Evolutionary conservation across 2,888 invertebrate species (phyloP).

Genomic region (Drosophila rellima): DNA sequence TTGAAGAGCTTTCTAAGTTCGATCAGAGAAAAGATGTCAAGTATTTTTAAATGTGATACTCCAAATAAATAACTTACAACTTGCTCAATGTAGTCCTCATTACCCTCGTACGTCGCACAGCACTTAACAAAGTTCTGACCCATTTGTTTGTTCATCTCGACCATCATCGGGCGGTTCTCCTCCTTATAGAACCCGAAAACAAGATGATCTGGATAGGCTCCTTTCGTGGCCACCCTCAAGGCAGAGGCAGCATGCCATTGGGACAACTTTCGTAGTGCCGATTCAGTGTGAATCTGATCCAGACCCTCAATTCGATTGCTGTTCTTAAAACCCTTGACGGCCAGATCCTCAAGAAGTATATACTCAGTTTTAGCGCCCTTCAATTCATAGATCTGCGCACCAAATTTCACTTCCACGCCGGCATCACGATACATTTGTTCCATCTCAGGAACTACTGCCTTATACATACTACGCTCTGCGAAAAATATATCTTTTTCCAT

Average conservation of each 20-base stretch:
- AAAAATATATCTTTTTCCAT: conserved; percentile 63
- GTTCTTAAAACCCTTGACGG: conserved; percentile 59
- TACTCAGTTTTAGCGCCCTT: conserved; percentile 43
- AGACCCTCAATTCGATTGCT: conserved; percentile 66
- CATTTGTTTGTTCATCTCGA: conserved; percentile 3
- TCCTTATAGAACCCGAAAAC: conserved; percentile 11
- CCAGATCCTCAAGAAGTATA: conserved; percentile 73
- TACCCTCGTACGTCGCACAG: conserved; percentile 18
- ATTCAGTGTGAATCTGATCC: conserved; percentile 63
- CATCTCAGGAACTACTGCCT: conserved; percentile 68
- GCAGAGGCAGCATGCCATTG: conserved; percentile 80
- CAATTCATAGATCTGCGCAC: conserved; percentile 53
- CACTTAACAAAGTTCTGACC: conserved; percentile 10
- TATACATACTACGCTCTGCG: conserved; percentile 73
- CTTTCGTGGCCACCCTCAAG: conserved; percentile 59
- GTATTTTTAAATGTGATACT: too few species aligned
- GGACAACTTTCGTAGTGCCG: conserved; percentile 68
- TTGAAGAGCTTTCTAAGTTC: conserved; percentile 12
- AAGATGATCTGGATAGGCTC: conserved; percentile 23
- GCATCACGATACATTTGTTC: conserved; percentile 68
- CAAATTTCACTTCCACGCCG: conserved; percentile 60
- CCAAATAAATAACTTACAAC: too few species aligned
- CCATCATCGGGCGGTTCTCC: conserved; percentile 7
- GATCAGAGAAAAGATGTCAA: neutral
- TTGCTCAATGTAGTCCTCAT: conserved; percentile 24